phyloP scores from a whole-genome alignment of 2,888 invertebrate species.

The Phortica magna region DNA sequence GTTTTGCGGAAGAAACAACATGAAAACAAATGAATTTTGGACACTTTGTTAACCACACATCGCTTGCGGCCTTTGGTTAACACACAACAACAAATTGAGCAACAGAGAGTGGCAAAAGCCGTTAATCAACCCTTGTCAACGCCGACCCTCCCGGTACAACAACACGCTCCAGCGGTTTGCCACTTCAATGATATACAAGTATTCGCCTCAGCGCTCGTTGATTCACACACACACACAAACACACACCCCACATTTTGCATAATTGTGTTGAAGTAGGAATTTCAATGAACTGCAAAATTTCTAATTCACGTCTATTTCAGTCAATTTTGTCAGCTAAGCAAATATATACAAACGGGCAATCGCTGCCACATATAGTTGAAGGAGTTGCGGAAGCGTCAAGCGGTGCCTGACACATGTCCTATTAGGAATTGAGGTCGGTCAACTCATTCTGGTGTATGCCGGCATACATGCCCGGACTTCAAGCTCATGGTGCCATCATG shows the following conservation, averaged over 20 bases:
- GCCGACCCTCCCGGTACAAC: conserved; percentile 16
- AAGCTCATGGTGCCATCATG: conserved; percentile 54
- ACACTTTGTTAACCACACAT: conserved; percentile 59
- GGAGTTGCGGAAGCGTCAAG: neutral
- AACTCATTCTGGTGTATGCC: neutral
- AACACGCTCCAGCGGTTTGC: too few relatives aligned
- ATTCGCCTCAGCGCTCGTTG: too few relatives aligned
- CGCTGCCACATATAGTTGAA: conserved; percentile 34
- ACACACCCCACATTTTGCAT: neutral
- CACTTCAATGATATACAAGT: too few relatives aligned
- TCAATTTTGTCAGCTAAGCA: conserved; percentile 44
- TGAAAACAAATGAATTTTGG: conserved; percentile 53
- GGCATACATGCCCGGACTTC: conserved; percentile 50
- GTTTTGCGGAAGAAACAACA: neutral
- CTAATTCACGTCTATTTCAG: conserved; percentile 46
- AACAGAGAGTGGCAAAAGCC: conserved; percentile 34
- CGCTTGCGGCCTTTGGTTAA: conserved; percentile 35
- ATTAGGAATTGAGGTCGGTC: conserved; percentile 24
- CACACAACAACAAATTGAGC: neutral
- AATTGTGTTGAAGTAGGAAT: neutral
- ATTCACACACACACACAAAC: neutral
- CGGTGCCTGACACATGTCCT: conserved; percentile 16
- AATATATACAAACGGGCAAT: conserved; percentile 22
- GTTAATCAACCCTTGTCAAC: conserved; percentile 59
- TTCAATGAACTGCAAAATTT: conserved; percentile 56